These are phyloP conservation scores for Leptinotarsa juncta DNA, from an alignment of 2,888 invertebrate species.

Conservation along the genomic window DNA sequence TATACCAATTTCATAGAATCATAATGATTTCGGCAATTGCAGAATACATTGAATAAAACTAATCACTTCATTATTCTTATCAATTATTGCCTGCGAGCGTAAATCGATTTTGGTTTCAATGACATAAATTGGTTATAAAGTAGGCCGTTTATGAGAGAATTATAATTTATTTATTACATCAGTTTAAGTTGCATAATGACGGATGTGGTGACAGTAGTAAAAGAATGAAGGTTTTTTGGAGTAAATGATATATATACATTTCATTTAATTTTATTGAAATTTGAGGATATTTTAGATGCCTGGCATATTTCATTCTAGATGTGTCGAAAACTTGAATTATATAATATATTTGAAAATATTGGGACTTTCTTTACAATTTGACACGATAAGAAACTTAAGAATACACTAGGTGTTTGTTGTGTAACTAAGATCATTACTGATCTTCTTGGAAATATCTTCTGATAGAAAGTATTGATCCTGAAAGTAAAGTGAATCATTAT, in stretches of 20 bases:
- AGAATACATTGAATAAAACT: constrained; percentile 2
- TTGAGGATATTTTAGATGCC: not conserved
- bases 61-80: constrained; percentile 16
- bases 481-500: no score
- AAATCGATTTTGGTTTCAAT: constrained; percentile 29
- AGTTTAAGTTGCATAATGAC: constrained; percentile 28
- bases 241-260: not conserved
- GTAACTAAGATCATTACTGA: no score
- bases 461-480: no score
- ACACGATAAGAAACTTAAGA: no score
- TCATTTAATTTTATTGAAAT: not conserved
- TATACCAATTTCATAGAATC: constrained; percentile 9
- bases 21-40: constrained; percentile 5
- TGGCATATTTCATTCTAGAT: not conserved
- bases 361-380: not conserved
- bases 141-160: constrained; percentile 30
- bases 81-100: constrained; percentile 20
- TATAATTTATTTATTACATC: constrained; percentile 29
- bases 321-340: not conserved
- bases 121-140: constrained; percentile 30
- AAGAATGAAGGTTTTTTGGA: constrained; percentile 11
- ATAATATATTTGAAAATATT: not conserved
- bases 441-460: no score
- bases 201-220: constrained; percentile 31
- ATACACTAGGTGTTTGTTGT: no score